Base-by-base conservation (phyloP, 2,113 vertebrate species). In the Hippocampus barbouri region DNA sequence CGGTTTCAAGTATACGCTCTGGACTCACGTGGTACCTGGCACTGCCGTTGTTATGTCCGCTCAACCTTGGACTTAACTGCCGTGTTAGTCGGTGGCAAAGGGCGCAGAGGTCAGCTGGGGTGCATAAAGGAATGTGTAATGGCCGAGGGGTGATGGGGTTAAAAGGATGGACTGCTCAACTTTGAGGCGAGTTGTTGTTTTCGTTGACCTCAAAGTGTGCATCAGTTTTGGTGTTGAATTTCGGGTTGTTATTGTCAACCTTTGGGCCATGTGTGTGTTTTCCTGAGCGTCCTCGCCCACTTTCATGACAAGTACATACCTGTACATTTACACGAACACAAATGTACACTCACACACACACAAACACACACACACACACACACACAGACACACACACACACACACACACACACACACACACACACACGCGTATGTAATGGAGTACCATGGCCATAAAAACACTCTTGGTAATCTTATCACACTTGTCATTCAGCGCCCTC, bases 291-390 rank as follows among this genome's bases (percentile, higher is more conserved):
- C 74, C 77, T 79, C 80, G 83, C 74, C 64, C 66, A 72, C 72
- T 85, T 87, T 85, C 85, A 81, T 80, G 85, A 87, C 77, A 82
- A 74, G 78, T 80, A 73, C 85, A 85, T 83, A 69, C 78, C 71
- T 75, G 77, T 68, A 81, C 53, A 74, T 10, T 4, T 45, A 54
- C 53, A 54, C 25, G 5, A 9, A 34, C 30, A 5, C n/a, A 20
- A 18, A 18, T 63, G 30, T 14, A 63, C n/a, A n/a, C n/a, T n/a
- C 40, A 47, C 9, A 49, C 43, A 75, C 65, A 74, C 45, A 61
- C 65, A 62, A 63, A 25, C 25, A 25, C 25, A 25, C 25, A 1
- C 25, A 25, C 25, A 25, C 25, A 1, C 25, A 25, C 25, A 1
- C 25, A 25, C 25, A 25, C 25, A 25, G 1, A 25, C 25, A 25